A percentile compares a stretch with the other conserved stretches of the same genome.
These are phyloP conservation scores for Theonella swinhoei DNA, from an alignment of 37 sponge, comb jelly and placozoan species.

Conservation along the genomic window DNA sequence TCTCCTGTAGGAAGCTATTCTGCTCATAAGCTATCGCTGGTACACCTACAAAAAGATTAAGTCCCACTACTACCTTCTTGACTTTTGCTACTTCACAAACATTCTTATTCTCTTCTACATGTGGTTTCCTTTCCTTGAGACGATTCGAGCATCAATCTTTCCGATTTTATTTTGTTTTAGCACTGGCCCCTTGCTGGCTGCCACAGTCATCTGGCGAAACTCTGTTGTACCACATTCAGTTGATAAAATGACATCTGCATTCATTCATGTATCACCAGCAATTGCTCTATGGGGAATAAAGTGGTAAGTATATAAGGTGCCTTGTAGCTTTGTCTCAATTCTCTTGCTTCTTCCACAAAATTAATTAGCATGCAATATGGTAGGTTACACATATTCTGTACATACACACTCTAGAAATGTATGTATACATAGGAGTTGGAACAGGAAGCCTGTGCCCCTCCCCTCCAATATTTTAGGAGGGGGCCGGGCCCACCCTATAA, in stretches of 20 bases:
- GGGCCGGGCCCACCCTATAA: too few relatives aligned
- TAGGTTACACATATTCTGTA: too few relatives aligned
- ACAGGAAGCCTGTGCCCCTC: too few relatives aligned
- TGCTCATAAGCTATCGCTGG: conserved; percentile 48
- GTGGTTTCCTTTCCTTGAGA: conserved; percentile 25
- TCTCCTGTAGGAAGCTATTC: conserved; percentile 47
- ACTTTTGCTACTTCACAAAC: conserved; percentile 77
- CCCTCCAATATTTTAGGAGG: too few relatives aligned
- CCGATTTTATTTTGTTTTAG: conserved; percentile 37
- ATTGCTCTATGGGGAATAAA: conserved; percentile 47
- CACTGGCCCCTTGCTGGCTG: conserved; percentile 53
- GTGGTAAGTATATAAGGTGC: conserved; percentile 47
- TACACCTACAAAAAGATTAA: conserved; percentile 44
- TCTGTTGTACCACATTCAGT: conserved; percentile 66
- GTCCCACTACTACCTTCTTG: conserved; percentile 69
- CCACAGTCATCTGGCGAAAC: conserved; percentile 60
- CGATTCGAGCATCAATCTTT: conserved; percentile 8
- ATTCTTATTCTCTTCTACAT: conserved; percentile 55
- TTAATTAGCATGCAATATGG: too few relatives aligned
- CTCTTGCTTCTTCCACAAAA: neutral
- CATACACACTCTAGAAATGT: too few relatives aligned
- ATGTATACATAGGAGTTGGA: too few relatives aligned
- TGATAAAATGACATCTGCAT: conserved; percentile 79
- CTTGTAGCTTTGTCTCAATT: neutral
- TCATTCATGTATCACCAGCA: conserved; percentile 69